Conservation (phyloP, 2,888 invertebrate species). For the Lasioglossum figueresi region DNA sequence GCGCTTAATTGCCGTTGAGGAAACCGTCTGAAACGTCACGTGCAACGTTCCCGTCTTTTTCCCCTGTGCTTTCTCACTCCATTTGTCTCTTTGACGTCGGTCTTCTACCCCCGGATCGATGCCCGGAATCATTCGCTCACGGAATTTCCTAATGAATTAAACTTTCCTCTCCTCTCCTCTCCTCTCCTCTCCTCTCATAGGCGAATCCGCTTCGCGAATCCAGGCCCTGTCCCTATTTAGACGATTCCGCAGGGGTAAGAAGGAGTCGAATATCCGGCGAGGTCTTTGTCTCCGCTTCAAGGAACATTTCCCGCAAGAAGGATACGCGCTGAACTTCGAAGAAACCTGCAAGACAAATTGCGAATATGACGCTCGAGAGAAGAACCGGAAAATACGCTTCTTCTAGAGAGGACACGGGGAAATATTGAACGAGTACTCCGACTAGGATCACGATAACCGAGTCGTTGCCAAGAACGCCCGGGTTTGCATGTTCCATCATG, state of each 20-base stretch:
- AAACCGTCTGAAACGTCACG: conserved; percentile 38
- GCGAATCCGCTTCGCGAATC: not conserved
- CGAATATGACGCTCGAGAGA: conserved; percentile 10
- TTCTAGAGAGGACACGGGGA: not conserved
- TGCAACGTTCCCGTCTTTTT: conserved; percentile 24
- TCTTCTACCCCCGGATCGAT: conserved; percentile 9
- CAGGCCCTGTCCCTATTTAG: not conserved
- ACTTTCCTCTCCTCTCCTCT: not conserved
- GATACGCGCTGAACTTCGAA: conserved; percentile 15
- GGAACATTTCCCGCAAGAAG: conserved; percentile 1
- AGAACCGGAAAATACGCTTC: conserved; percentile 14
- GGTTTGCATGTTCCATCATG: not conserved
- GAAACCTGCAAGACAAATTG: conserved; percentile 32
- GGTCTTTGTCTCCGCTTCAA: not conserved
- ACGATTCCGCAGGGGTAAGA: not conserved
- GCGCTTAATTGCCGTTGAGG: conserved; percentile 55
- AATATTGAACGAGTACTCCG: not conserved
- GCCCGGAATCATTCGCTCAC: conserved; percentile 19
- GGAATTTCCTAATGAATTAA: conserved; percentile 33
- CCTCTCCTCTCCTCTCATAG: not conserved
- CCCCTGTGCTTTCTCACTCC: conserved; percentile 14
- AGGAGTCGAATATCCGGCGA: not conserved
- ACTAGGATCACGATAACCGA: not conserved
- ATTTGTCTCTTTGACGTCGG: conserved; percentile 56
- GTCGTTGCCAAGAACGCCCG: not conserved